These are phyloP conservation scores for Camelus dromedarius DNA, from an alignment of 2,113 vertebrate genomes.

Conservation along the genomic window DNA sequence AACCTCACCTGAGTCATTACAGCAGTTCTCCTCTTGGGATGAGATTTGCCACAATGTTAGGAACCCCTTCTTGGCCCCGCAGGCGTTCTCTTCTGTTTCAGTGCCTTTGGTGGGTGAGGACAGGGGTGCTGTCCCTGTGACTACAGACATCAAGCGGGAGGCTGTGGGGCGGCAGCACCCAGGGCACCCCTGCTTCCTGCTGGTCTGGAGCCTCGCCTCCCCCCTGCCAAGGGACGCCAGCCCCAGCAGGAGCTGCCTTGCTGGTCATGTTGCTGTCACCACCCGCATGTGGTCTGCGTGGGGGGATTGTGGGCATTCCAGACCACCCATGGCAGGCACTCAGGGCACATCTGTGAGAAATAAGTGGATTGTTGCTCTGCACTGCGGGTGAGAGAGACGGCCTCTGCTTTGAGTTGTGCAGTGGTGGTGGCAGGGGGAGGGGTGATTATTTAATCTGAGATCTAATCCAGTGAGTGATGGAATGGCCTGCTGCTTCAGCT, in stretches of 20 bases:
- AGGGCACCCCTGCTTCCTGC: background rate
- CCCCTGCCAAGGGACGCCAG: background rate
- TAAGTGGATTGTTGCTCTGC: background rate
- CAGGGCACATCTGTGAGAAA: background rate
- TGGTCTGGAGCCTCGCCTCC: background rate
- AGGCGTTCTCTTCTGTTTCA: background rate
- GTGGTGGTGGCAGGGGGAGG: background rate
- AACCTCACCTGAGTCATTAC: background rate
- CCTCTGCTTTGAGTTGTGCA: background rate
- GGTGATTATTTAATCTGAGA: rapidly evolving
- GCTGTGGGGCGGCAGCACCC: background rate
- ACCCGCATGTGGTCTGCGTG: background rate
- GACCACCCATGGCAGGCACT: too few species aligned
- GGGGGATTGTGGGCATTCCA: background rate
- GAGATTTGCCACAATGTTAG: background rate
- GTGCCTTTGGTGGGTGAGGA: background rate
- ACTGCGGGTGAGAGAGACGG: background rate
- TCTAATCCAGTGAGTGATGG: background rate
- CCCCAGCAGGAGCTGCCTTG: background rate
- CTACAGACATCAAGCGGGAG: background rate
- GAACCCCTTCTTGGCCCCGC: rapidly evolving
- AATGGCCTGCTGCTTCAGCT: rapidly evolving
- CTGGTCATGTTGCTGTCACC: too few species aligned
- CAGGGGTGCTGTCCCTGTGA: too few species aligned
- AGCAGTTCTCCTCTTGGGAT: background rate